Base-by-base conservation (phyloP, 2,888 invertebrate genomes). In the Eremobia ochroleuca region DNA sequence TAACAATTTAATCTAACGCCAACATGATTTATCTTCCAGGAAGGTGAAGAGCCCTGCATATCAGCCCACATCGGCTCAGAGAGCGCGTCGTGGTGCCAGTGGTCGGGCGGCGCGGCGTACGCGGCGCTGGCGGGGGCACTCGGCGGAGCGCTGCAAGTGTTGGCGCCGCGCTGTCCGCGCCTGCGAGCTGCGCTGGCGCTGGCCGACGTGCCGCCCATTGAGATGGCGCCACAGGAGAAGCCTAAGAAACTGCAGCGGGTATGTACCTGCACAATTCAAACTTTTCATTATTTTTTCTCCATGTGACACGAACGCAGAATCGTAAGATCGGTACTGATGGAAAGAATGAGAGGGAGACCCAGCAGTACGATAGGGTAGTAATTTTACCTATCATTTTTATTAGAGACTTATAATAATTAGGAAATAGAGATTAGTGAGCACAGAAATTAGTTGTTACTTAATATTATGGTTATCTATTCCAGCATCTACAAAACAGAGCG, bases 401-500 rank as follows among this genome's bases (percentile, higher is more conserved):
- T 28, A 58, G 3, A 52, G 15, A 58, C 28, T 58, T 15, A 15
- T 2, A 15, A 31, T 25, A 4, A 46, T 66, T 25, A 18, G 4
- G 9, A n/a, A n/a, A n/a, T n/a, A n/a, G n/a, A n/a, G n/a, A n/a
- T n/a, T n/a, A n/a, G n/a, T n/a, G n/a, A n/a, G n/a, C 15, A 49
- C 15, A 49, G 15, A 25, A 49, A 49, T 67, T 9, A 3, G 31
- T 15, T 49, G 25, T 46, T 9, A 15, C 31, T 25, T 49, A 67
- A 34, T 67, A 25, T 31, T 31, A 46, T 13, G 15, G 25, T 25
- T 72, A 13, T 74, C 2, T 28, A 85, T 97, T 97, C 34, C 97
- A 99, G 98, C 98, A 98, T 89, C 96, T 98, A 83, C 97, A 98
- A 91, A 99, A 99, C 96, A 98, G 98, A 71, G 99, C 99, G 37